Percentiles rank a stretch among this genome's conserved stretches.
phyloP scores from a whole-genome alignment of 2,888 invertebrate species.

The Stenolophus ochropezus region DNA sequence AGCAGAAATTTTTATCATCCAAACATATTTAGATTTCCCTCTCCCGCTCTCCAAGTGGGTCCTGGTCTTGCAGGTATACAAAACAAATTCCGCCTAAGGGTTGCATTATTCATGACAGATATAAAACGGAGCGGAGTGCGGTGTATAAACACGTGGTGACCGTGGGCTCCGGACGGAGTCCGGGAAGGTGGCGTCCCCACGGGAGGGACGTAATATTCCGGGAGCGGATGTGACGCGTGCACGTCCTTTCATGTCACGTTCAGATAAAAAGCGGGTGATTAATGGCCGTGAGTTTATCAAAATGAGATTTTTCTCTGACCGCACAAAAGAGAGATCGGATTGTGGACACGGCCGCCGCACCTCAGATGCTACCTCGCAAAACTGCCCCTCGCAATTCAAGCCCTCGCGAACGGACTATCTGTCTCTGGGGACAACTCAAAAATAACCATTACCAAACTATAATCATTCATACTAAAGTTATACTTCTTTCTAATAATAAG shows the following conservation, averaged over 20 bases:
- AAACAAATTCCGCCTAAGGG: slow-evolving; percentile 50
- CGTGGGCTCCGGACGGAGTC: slow-evolving; percentile 45
- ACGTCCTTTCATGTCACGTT: slow-evolving; percentile 72
- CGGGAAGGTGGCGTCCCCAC: slow-evolving; percentile 33
- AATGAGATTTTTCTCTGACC: slow-evolving; percentile 61
- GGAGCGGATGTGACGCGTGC: slow-evolving; percentile 66
- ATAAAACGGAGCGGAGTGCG: slow-evolving; percentile 51
- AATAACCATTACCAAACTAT: too few relatives aligned
- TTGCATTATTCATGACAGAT: slow-evolving; percentile 58
- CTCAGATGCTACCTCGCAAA: background rate
- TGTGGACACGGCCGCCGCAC: slow-evolving; percentile 39
- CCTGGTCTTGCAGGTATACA: slow-evolving; percentile 39
- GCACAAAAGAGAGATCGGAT: slow-evolving; percentile 55
- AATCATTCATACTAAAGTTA: too few relatives aligned
- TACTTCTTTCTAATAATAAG: too few relatives aligned
- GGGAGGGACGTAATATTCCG: slow-evolving; percentile 54
- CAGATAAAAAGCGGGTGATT: slow-evolving; percentile 71
- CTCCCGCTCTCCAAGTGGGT: slow-evolving; percentile 7
- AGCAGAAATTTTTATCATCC: slow-evolving; percentile 24
- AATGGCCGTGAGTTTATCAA: slow-evolving; percentile 69
- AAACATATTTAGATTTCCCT: slow-evolving; percentile 31
- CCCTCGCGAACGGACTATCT: too few relatives aligned
- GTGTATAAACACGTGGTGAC: slow-evolving; percentile 53
- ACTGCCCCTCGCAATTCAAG: background rate
- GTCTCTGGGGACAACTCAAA: too few relatives aligned